A percentile compares a stretch with the other conserved stretches of the same genome.
phyloP scores from a whole-genome alignment of 2,797 vertebrate species.

The Euthynnus affinis region DNA sequence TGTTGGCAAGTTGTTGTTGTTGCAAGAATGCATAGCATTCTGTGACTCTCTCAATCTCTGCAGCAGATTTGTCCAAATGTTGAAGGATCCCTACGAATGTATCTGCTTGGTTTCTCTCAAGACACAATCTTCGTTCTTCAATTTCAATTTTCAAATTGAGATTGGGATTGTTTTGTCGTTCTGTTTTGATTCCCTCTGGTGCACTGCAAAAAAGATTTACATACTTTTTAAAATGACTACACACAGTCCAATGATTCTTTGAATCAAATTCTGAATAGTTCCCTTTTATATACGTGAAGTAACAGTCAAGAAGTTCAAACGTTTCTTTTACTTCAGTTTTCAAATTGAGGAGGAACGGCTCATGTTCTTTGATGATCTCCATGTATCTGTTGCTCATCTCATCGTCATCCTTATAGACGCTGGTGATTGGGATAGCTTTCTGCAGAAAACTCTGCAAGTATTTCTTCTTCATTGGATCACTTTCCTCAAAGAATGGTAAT shows the following conservation, averaged over 20 bases:
- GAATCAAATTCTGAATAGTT: slow-evolving; percentile 76
- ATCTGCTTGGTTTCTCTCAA: slow-evolving; percentile 82
- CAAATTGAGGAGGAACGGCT: slow-evolving; percentile 54
- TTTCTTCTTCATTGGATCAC: slow-evolving; percentile 52
- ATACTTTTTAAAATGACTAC: slow-evolving; percentile 76
- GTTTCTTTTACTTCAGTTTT: slow-evolving; percentile 75
- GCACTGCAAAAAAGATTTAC: slow-evolving; percentile 69
- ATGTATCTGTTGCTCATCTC: slow-evolving; percentile 33
- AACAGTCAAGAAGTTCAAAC: slow-evolving; percentile 82
- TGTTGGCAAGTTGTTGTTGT: slow-evolving; percentile 30
- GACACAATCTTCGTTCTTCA: slow-evolving; percentile 64
- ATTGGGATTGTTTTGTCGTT: slow-evolving; percentile 47
- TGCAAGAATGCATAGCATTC: slow-evolving; percentile 75
- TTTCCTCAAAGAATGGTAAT: slow-evolving; percentile 77
- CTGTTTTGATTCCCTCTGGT: slow-evolving; percentile 45
- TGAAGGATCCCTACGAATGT: slow-evolving; percentile 86
- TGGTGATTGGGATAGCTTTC: slow-evolving; percentile 58
- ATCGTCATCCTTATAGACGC: slow-evolving; percentile 45
- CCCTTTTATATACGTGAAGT: slow-evolving; percentile 82
- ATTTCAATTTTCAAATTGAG: slow-evolving; percentile 54
- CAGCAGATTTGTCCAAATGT: slow-evolving; percentile 71
- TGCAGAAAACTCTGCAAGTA: slow-evolving; percentile 70
- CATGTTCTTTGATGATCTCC: slow-evolving; percentile 59
- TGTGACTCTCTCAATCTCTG: slow-evolving; percentile 75
- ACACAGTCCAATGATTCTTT: slow-evolving; percentile 60